Evolutionary conservation across 2,888 invertebrate species (phyloP).

Genomic region (Chironomus tentans): DNA sequence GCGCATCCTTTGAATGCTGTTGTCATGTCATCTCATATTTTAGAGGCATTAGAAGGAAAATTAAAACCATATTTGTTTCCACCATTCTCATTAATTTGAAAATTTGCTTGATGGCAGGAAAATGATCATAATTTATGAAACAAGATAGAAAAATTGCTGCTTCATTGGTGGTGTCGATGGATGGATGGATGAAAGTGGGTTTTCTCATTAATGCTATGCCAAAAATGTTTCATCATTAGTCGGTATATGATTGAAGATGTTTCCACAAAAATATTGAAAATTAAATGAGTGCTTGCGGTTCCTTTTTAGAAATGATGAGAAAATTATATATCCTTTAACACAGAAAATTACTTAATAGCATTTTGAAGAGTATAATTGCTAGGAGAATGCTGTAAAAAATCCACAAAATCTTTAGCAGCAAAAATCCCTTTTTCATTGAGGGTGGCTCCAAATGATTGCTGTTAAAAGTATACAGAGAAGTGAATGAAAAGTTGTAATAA

Average conservation of each 20-base stretch:
- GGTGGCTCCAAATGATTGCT: neutral
- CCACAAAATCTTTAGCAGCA: slow-evolving; percentile 16
- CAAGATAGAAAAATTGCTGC: neutral
- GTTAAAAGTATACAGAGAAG: neutral
- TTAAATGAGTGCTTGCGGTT: slow-evolving; percentile 13
- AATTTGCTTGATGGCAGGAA: neutral
- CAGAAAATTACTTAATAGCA: slow-evolving; percentile 22
- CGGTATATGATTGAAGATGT: slow-evolving; percentile 10
- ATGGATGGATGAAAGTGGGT: neutral
- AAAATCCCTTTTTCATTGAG: neutral
- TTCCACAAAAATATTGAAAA: neutral
- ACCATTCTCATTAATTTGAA: slow-evolving; percentile 9
- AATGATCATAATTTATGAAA: neutral
- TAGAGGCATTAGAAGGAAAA: slow-evolving; percentile 15
- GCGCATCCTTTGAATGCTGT: neutral
- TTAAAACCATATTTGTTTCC: slow-evolving; percentile 24
- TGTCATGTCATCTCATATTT: neutral
- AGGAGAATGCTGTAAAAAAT: slow-evolving; percentile 19
- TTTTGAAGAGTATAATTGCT: slow-evolving; percentile 6
- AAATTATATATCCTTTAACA: slow-evolving; percentile 5
- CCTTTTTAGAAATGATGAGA: neutral
- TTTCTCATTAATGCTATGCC: neutral
- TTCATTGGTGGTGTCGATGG: neutral
- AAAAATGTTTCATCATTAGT: neutral
- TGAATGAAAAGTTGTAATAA: slow-evolving; percentile 10